Base-by-base conservation (phyloP, 2,113 vertebrate genomes). In the Dendrocopos noguchii region DNA sequence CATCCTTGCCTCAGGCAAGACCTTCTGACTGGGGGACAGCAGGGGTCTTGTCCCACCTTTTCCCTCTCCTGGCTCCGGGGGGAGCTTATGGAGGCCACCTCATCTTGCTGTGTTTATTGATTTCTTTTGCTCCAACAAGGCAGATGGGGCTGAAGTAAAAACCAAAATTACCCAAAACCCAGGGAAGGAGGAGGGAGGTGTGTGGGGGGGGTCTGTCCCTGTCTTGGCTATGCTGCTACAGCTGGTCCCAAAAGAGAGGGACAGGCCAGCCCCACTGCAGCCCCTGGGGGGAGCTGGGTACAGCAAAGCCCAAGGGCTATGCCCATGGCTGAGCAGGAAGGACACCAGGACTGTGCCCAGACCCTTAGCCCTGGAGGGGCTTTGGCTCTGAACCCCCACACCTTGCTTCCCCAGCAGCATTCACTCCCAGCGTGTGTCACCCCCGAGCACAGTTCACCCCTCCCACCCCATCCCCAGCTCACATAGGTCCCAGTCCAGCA, bases 61-160 rank as follows among this genome's bases (percentile, higher is more conserved):
- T 28, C 18, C 52, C 12, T 7, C 10, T 22, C 64, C 76, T 2
- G 1, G 2, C 24, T n/a, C 28, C 8, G n/a, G 25, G 42, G 14
- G 31, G 11, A 10, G 13, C 27, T 28, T 64, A 13, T 1, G 2
- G 77, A 33, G n/a, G n/a, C 79, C 56, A 46, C 55, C 82, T 96
- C 59, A 3, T 59, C 65, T 88, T 87, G 76, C 90, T 94, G 90
- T 21, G 0, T 97, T 96, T 96, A 97, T 97, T 95, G 83, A 88
- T 95, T 88, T 63, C 73, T 80, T 84, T 92, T 59, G 87, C 90
- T 96, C 84, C 84, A 91, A 96, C 76, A 79, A 93, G 92, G 91
- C 66, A n/a, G 78, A 63, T 36, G 83, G 87, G 84, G 73, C 86
- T 85, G 53, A 81, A 91, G 60, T 90, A 94, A 93, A 96, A 96